phyloP scores from a whole-genome alignment of 2,888 invertebrate species.

The Baccha elongata region DNA sequence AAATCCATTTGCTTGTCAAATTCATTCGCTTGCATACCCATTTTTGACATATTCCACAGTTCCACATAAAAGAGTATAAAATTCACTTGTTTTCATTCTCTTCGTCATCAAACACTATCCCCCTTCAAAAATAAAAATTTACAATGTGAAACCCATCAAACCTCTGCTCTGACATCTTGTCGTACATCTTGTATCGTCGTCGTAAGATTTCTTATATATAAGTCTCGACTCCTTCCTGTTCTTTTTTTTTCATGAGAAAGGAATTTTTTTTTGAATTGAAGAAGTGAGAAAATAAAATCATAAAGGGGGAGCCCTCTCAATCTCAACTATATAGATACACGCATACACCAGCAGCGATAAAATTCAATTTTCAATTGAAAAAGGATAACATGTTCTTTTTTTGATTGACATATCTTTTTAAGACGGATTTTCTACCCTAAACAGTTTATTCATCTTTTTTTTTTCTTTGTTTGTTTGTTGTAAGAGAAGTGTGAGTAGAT shows the following conservation, averaged over 20 bases:
- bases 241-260: constrained; percentile 45
- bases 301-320: constrained; percentile 9
- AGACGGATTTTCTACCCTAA: constrained; percentile 32
- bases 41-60: constrained; percentile 39
- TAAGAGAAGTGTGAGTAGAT: constrained; percentile 51
- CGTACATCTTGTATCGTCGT: constrained; percentile 42
- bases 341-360: constrained; percentile 61
- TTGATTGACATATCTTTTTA: constrained; percentile 71
- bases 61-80: constrained; percentile 31
- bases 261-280: constrained; percentile 17
- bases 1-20: constrained; percentile 69
- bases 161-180: constrained; percentile 70
- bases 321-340: background rate
- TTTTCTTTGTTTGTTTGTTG: background rate
- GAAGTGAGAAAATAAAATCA: constrained; percentile 26
- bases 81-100: constrained; percentile 61
- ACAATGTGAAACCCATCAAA: constrained; percentile 71
- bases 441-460: constrained; percentile 30
- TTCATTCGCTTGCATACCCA: constrained; percentile 17
- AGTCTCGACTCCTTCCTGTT: constrained; percentile 17
- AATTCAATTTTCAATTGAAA: constrained; percentile 72
- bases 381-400: constrained; percentile 67
- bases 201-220: constrained; percentile 20
- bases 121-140: constrained; percentile 23
- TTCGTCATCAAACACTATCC: constrained; percentile 51